Evolutionary conservation across 2,888 invertebrate genomes (phyloP).

Genomic region (Spilosoma lubricipeda): DNA sequence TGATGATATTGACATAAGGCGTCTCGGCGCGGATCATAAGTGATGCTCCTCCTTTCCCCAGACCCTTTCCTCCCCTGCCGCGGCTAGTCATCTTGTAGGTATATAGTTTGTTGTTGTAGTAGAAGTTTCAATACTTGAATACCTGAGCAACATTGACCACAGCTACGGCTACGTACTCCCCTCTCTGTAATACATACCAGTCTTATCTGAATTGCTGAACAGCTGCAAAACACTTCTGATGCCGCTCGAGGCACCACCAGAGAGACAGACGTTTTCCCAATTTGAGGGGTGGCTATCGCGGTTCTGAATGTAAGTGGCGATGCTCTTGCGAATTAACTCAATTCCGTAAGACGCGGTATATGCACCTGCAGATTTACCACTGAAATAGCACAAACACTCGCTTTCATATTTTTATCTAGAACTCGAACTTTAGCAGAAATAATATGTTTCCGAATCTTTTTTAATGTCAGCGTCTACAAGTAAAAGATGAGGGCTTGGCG

Average conservation of each 20-base stretch:
- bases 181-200: slow-evolving; percentile 65
- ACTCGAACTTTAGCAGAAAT: no score
- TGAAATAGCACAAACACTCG: slow-evolving; percentile 50
- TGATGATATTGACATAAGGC: neutral
- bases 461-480: no score
- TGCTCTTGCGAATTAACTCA: slow-evolving; percentile 93
- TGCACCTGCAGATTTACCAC: slow-evolving; percentile 94
- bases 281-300: slow-evolving; percentile 92
- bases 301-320: slow-evolving; percentile 93
- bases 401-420: neutral
- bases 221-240: slow-evolving; percentile 96
- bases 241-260: slow-evolving; percentile 96
- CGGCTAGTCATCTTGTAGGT: no score
- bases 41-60: no score
- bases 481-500: no score
- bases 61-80: no score
- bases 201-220: slow-evolving; percentile 86
- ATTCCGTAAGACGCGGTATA: slow-evolving; percentile 97
- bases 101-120: no score
- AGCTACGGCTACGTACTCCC: neutral
- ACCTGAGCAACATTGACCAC: no score
- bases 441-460: no score
- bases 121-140: no score
- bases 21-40: no score
- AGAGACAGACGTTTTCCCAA: slow-evolving; percentile 93